Evolutionary conservation across 2,888 invertebrate species (phyloP), one percentile per base, ranked within the genome.

Genomic region (Heliconius cydno): DNA sequence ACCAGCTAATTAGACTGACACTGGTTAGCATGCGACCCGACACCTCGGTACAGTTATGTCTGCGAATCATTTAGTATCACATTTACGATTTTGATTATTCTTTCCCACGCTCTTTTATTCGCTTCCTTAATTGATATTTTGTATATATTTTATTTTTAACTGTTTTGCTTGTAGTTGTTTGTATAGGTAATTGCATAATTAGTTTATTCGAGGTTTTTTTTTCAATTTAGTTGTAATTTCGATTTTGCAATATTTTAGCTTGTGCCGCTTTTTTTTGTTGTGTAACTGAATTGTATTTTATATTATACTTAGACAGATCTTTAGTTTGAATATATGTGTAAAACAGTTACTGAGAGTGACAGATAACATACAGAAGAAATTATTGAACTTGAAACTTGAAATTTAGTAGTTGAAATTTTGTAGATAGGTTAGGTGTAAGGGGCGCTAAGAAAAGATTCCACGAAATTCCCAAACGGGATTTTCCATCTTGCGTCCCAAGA

Each of bases 41-140:
- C 65, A 46, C 76, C 46, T 57, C 71, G 38, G 38, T 76, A 79
- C 79, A 79, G 79, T 78, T 78, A 78, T 73, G 74, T 73, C 73
- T 74, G 68, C 78, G 74, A 78, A 74, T 60, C 66, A 38, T 75
- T 65, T 65, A 41, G 38, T 41, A 41, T 75, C 75, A 12, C 75
- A 65, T 63, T 41, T 75, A 41, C 63, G 65, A 76, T 67, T 67
- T 52, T 6, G 46, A 52, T 52, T 52, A 60, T 30, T 34, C 72
- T 12, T 78, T 78, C 78, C 78, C 78, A 78, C 78, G 78, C 38
- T 78, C 41, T 68, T 68, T 68, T n/a, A 74, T 30, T 74, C 30
- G 28, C n/a, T 22, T 78, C 74, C 25, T 41, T 74, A 41, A 74
- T 74, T 67, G 28, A 41, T 78, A 74, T 73, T 65, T 78, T 72